These are phyloP conservation scores for Trachelus tabidus DNA, from an alignment of 2,888 invertebrate species.

Conservation along the genomic window DNA sequence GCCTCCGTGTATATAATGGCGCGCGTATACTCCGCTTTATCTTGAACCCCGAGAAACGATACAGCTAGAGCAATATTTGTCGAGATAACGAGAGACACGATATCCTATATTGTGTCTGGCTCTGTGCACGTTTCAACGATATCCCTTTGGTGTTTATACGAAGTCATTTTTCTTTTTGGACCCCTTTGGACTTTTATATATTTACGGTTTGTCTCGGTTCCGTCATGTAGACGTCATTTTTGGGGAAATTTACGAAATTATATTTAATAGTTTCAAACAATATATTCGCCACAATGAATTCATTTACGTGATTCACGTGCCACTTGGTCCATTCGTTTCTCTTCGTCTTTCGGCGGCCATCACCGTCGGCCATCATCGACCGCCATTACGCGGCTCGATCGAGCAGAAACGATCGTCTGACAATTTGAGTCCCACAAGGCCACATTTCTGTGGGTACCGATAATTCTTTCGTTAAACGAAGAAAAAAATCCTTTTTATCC, in stretches of 20 bases:
- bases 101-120: background rate
- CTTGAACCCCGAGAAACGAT: background rate
- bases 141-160: background rate
- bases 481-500: background rate
- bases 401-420: constrained; percentile 33
- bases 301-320: background rate
- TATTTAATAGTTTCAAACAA: background rate
- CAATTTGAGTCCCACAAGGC: background rate
- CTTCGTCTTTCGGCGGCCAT: background rate
- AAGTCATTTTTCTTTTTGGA: background rate
- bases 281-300: background rate
- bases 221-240: background rate
- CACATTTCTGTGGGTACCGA: background rate
- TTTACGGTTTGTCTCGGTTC: background rate
- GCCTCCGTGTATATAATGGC: background rate
- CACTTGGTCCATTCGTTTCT: background rate
- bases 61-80: constrained; percentile 20
- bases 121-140: background rate
- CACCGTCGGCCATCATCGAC: background rate
- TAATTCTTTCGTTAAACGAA: background rate
- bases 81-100: constrained; percentile 5
- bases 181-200: background rate
- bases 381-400: background rate
- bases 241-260: too few species aligned
- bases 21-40: background rate